Percentiles rank a stretch among this genome's conserved stretches.
Conservation (phyloP, 2,113 vertebrate species). For the Chloroceryle aenea region DNA sequence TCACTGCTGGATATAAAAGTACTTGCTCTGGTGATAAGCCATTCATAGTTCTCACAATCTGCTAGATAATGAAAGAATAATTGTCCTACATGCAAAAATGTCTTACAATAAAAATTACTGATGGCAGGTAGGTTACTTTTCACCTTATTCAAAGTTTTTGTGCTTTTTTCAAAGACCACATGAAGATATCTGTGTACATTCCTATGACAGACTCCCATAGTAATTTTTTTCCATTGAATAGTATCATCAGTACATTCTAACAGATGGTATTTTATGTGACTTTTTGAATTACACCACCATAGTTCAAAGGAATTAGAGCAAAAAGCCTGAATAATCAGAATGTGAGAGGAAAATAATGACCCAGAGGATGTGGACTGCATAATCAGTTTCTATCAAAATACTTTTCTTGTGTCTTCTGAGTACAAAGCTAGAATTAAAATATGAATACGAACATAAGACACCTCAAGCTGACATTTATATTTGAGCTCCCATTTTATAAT, state of each 20-base stretch:
- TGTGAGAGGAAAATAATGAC: not conserved
- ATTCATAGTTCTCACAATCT: not conserved
- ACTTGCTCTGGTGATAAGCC: not conserved
- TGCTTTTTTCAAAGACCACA: not conserved
- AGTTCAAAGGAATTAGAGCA: not conserved
- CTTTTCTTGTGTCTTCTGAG: not conserved
- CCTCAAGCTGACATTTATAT: not conserved
- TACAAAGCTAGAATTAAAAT: not conserved
- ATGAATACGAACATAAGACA: not conserved
- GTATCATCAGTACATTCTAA: not conserved
- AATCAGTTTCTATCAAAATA: not conserved
- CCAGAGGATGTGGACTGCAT: not conserved
- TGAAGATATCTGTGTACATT: not conserved
- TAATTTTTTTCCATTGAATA: not conserved
- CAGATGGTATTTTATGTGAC: not conserved
- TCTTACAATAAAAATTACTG: not conserved
- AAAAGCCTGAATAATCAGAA: not conserved
- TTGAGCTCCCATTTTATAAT: not conserved
- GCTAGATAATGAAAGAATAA: not conserved
- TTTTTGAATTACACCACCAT: not conserved
- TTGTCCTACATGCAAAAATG: not conserved
- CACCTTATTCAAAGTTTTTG: not conserved
- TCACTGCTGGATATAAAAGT: not conserved
- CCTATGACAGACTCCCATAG: not conserved
- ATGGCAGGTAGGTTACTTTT: not conserved